phyloP scores from a whole-genome alignment of 2,113 vertebrate genomes.

The Anarhynchus alexandrinus region DNA sequence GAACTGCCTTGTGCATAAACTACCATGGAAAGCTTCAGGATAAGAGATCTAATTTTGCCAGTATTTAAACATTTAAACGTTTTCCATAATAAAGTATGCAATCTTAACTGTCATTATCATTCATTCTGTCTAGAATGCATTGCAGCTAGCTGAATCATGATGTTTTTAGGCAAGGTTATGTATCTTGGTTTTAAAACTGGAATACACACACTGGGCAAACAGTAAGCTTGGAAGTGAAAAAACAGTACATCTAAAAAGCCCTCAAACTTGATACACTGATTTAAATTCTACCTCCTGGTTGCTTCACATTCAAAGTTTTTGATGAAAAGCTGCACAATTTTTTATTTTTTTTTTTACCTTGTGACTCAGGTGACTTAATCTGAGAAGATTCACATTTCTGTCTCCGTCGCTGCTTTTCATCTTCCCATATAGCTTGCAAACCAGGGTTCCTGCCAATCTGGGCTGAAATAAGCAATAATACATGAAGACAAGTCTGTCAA shows the following conservation, averaged over 20 bases:
- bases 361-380: slow-evolving; percentile 85
- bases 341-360: slow-evolving; percentile 76
- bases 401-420: slow-evolving; percentile 92
- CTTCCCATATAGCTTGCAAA: slow-evolving; percentile 96
- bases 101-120: not conserved
- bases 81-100: not conserved
- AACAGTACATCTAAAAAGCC: not conserved
- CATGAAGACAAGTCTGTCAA: slow-evolving; percentile 1
- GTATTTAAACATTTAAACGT: not conserved
- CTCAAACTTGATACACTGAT: not conserved
- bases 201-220: not conserved
- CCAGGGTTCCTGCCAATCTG: slow-evolving; percentile 94
- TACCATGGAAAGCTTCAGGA: not conserved
- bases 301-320: not conserved
- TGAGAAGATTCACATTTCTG: slow-evolving; percentile 87
- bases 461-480: slow-evolving; percentile 75
- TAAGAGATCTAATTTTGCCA: not conserved
- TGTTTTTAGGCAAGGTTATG: not conserved
- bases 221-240: not conserved
- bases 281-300: not conserved
- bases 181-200: not conserved
- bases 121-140: not conserved
- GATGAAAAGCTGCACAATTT: not conserved
- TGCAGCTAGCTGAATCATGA: not conserved
- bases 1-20: not conserved